Base-by-base conservation (phyloP, 2,888 invertebrate genomes). In the Polyploca ridens region DNA sequence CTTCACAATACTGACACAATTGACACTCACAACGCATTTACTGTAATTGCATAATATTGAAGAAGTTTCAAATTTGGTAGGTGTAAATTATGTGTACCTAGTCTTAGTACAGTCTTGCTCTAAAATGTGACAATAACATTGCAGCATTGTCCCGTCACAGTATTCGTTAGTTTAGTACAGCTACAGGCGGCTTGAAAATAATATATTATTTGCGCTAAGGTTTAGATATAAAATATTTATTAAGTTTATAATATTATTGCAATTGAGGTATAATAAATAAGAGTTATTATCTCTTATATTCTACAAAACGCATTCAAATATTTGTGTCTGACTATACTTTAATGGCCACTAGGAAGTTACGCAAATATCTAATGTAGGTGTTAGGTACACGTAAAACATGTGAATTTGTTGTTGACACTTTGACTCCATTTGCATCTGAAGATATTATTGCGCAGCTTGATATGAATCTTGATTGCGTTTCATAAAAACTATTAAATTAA, bases 351-450 rank as follows among this genome's bases (percentile, higher is more conserved):
- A 76, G 79, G 81, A 83, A 81, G 75, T 86, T 85, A 82, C 78
- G 79, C 73, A 86, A 87, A 78, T 41, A 54, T 54, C 19, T 10
- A 10, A n/a, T 63, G 67, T 33, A 64, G 66, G 67, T 63, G 38
- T 38, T 10, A 10, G 38, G 7, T 7, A 35, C 4, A 68, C 73
- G 76, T 79, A 83, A 85, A 81, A 84, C 74, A 74, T 83, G 86
- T 78, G 78, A 86, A 81, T 82, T 84, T 81, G 79, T 73, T 75
- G 81, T 83, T 76, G 77, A 73, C 83, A 79, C 70, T 70, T 65
- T 70, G 69, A 70, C 71, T 76, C 66, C 68, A 66, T 58, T 74
- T 64, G 69, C 69, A 69, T 70, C 63, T 69, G 63, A 61, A 57
- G 64, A 57, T 60, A 46, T 70, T 64, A 64, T 59, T 66, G 16